Evolutionary conservation across 2,888 invertebrate species (phyloP).

Genomic region (Nomada lathburiana): DNA sequence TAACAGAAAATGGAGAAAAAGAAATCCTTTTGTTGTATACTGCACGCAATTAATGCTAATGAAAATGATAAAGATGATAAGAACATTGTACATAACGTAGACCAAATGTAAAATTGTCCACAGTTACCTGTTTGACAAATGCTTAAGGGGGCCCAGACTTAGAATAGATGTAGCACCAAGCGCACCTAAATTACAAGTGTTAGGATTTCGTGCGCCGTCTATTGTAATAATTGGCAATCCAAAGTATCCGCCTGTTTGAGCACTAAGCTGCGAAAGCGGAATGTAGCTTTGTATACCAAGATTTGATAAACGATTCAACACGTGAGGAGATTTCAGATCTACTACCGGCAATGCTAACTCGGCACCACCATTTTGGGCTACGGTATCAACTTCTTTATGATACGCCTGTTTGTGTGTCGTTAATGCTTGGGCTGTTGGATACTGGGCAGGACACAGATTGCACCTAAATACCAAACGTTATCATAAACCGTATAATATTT

Average conservation of each 20-base stretch:
- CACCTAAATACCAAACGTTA: conserved; percentile 84
- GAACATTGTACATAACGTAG: conserved; percentile 48
- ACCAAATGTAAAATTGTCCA: conserved; percentile 57
- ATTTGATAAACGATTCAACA: conserved; percentile 87
- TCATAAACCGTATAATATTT: conserved; percentile 7
- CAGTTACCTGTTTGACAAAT: conserved; percentile 82
- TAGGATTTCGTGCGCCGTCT: conserved; percentile 87
- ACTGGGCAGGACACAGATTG: conserved; percentile 90
- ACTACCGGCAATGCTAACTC: conserved; percentile 91
- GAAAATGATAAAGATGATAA: conserved; percentile 1
- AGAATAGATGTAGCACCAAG: conserved; percentile 90
- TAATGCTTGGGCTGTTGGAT: conserved; percentile 87
- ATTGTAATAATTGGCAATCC: conserved; percentile 90
- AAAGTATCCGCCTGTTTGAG: conserved; percentile 87
- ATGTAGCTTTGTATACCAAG: conserved; percentile 91
- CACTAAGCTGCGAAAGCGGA: conserved; percentile 88
- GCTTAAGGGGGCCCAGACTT: conserved; percentile 90
- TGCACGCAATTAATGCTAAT: conserved; percentile 7
- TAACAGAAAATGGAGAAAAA: not conserved
- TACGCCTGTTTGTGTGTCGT: conserved; percentile 88
- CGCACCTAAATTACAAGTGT: conserved; percentile 86
- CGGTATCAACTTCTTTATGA: conserved; percentile 85
- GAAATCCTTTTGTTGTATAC: not conserved
- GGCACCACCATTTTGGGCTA: conserved; percentile 82
- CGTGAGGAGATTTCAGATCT: conserved; percentile 89